A percentile compares a stretch with the other conserved stretches of the same genome.
Evolutionary conservation across 2,113 vertebrate genomes (phyloP).

Genomic region (Apistogramma diplotaenia): DNA sequence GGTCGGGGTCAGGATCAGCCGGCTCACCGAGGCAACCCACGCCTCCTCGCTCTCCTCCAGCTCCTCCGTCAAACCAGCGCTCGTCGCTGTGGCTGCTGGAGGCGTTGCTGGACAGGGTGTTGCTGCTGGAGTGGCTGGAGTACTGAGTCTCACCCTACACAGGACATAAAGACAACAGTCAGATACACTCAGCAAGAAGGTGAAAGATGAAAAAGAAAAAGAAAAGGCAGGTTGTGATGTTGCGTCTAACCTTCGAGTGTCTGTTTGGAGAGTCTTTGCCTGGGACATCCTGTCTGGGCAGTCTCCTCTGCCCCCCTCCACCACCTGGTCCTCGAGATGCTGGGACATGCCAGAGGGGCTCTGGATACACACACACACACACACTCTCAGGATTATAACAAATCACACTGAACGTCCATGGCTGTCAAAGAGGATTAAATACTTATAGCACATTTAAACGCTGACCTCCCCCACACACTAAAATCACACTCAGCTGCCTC

Average conservation of each 20-base stretch:
- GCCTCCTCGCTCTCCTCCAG: conserved; percentile 49
- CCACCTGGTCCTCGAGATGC: conserved; percentile 70
- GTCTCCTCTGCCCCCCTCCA: conserved; percentile 76
- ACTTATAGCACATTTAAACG: conserved; percentile 64
- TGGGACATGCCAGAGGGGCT: conserved; percentile 89
- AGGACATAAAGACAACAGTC: neutral
- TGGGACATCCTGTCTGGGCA: conserved; percentile 78
- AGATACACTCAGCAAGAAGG: neutral
- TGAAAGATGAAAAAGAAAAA: neutral
- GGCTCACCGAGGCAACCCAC: conserved; percentile 68
- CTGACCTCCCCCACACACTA: conserved; percentile 27
- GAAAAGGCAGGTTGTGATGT: neutral
- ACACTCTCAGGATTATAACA: conserved; percentile 59
- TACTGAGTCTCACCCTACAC: conserved; percentile 85
- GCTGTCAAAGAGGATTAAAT: conserved; percentile 68
- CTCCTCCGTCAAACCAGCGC: conserved; percentile 84
- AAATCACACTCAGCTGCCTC: conserved; percentile 8
- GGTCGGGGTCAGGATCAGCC: conserved; percentile 78
- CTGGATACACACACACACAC: conserved; percentile 70
- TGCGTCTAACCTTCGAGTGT: conserved; percentile 82
- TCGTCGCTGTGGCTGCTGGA: conserved; percentile 93
- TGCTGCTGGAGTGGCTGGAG: conserved; percentile 94
- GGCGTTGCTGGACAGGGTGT: conserved; percentile 89
- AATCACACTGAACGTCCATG: conserved; percentile 50
- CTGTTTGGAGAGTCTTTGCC: conserved; percentile 89